These are phyloP conservation scores for Mastomys coucha DNA, from an alignment of 2,113 vertebrate species.

Conservation along the genomic window DNA sequence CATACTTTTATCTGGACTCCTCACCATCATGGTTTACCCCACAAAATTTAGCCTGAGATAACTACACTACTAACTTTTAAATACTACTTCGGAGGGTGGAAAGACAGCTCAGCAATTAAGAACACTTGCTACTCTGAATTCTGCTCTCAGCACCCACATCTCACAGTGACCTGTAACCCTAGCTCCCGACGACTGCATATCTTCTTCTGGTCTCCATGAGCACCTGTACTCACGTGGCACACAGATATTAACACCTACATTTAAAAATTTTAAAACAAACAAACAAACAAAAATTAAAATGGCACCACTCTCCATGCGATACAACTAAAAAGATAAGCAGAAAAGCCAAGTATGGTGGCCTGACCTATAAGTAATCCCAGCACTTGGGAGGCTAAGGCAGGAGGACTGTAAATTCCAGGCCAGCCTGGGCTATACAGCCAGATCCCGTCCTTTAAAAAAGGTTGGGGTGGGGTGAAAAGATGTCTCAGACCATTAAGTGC, in stretches of 20 bases:
- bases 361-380: not conserved
- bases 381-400: not conserved
- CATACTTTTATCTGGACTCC: not conserved
- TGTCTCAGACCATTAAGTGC: not conserved
- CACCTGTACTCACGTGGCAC: not conserved
- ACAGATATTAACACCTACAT: not conserved
- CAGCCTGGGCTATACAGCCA: not conserved
- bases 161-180: not conserved
- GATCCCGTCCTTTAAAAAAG: not conserved
- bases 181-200: no score
- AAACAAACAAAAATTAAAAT: not conserved
- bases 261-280: not conserved
- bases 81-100: not conserved
- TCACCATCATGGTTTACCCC: not conserved
- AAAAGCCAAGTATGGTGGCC: not conserved
- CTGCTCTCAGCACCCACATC: not conserved
- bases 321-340: not conserved
- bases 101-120: not conserved
- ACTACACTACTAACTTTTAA: not conserved
- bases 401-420: not conserved
- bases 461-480: not conserved
- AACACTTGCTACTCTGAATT: no score
- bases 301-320: not conserved
- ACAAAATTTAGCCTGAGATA: not conserved
- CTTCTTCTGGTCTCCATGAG: not conserved